phyloP scores from a whole-genome alignment of 1,140 invertebrate genomes.

The Homarus americanus region DNA sequence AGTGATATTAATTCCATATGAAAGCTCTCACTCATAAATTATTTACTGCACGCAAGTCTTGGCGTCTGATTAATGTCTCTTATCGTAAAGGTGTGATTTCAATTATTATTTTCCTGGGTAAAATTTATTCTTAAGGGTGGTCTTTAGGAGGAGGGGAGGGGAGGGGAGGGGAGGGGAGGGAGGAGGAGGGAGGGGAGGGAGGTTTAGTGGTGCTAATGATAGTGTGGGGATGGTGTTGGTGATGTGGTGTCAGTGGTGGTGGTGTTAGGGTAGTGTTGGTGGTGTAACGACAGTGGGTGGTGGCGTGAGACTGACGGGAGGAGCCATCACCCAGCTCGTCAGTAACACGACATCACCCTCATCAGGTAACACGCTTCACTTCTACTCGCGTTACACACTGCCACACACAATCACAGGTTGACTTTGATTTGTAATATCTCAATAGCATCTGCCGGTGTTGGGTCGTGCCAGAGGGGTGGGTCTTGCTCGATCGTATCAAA shows the following conservation, averaged over 20 bases:
- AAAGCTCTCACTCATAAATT: no score
- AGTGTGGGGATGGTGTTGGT: no score
- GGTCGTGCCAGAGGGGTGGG: not conserved
- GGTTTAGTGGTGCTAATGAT: not conserved
- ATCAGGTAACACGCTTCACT: constrained; percentile 11
- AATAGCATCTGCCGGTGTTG: constrained; percentile 12
- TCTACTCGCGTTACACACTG: constrained; percentile 8
- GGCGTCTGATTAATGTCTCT: no score
- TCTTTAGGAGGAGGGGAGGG: no score
- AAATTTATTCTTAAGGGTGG: no score
- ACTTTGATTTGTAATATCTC: constrained; percentile 45
- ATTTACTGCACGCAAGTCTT: no score
- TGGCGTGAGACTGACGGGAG: no score
- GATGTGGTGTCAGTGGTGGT: no score
- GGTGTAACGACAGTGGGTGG: not conserved
- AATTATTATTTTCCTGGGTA: no score
- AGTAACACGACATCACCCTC: constrained; percentile 15
- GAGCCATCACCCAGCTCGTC: not conserved
- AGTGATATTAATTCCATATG: no score
- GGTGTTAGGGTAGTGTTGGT: not conserved
- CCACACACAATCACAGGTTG: constrained; percentile 13
- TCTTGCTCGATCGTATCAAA: not conserved
- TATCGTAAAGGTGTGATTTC: no score
- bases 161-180: no score
- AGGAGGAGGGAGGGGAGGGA: not conserved